Conservation (phyloP, 2,113 vertebrate species). For the Crotalus tigris region DNA sequence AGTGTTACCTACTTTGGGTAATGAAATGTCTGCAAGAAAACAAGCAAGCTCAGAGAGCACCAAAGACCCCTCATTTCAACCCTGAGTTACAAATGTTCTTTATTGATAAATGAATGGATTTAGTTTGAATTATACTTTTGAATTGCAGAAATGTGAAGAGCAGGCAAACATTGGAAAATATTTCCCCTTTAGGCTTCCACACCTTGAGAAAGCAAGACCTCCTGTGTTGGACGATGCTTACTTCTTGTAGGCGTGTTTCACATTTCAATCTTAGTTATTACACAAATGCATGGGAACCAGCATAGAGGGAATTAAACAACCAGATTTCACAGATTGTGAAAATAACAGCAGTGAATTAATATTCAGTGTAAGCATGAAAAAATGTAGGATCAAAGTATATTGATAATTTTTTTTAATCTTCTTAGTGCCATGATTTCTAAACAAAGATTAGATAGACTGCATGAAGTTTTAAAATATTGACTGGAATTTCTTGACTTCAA, state of each 20-base stretch:
- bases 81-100: too few species aligned
- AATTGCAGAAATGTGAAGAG: background rate
- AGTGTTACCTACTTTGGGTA: too few species aligned
- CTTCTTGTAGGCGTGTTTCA: background rate
- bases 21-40: too few species aligned
- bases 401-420: background rate
- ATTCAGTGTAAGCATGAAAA: background rate
- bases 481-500: background rate
- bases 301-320: background rate
- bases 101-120: background rate
- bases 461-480: background rate
- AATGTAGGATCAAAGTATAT: background rate
- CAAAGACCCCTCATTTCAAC: too few species aligned
- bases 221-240: background rate
- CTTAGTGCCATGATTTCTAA: background rate
- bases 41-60: too few species aligned
- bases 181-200: background rate
- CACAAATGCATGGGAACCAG: background rate
- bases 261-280: background rate
- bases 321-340: background rate
- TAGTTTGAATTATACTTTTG: background rate
- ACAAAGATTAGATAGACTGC: background rate
- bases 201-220: background rate
- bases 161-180: background rate
- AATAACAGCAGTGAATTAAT: background rate